Conservation (phyloP, 2,113 vertebrate species). For the Cinclus mexicanus region DNA sequence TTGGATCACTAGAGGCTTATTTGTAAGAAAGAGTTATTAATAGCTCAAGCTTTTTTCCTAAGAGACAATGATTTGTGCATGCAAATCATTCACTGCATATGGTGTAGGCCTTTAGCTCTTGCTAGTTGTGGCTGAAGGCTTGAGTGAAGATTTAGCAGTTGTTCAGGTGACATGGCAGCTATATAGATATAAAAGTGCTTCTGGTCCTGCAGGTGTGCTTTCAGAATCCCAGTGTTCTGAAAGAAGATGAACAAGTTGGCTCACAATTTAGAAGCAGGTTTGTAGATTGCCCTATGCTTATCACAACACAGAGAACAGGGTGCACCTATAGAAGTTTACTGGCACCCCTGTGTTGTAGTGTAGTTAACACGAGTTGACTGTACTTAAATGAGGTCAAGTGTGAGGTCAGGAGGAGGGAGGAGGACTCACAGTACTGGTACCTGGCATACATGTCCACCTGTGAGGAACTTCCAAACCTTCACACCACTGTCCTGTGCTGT, state of each 20-base stretch:
- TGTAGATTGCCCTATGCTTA: not conserved
- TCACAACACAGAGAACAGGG: not conserved
- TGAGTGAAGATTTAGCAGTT: not conserved
- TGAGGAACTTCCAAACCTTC: not conserved
- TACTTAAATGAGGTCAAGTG: not conserved
- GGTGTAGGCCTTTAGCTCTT: not conserved
- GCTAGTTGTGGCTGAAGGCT: not conserved
- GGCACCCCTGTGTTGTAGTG: fast-evolving
- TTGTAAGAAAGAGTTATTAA: not conserved
- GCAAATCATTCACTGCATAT: not conserved
- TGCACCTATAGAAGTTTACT: not conserved
- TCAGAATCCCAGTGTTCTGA: not conserved
- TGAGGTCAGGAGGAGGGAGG: not conserved
- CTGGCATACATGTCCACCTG: not conserved
- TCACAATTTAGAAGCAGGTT: not conserved
- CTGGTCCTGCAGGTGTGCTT: not conserved
- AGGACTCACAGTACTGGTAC: not conserved
- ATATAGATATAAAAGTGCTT: not conserved
- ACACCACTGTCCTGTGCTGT: fast-evolving
- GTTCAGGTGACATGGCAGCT: not conserved
- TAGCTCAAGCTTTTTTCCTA: not conserved
- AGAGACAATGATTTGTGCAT: not conserved
- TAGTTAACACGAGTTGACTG: not conserved
- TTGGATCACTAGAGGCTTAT: not conserved
- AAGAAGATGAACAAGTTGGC: not conserved